These are phyloP conservation scores for Sciaenops ocellatus DNA, from an alignment of 2,797 vertebrate species.

Conservation along the genomic window DNA sequence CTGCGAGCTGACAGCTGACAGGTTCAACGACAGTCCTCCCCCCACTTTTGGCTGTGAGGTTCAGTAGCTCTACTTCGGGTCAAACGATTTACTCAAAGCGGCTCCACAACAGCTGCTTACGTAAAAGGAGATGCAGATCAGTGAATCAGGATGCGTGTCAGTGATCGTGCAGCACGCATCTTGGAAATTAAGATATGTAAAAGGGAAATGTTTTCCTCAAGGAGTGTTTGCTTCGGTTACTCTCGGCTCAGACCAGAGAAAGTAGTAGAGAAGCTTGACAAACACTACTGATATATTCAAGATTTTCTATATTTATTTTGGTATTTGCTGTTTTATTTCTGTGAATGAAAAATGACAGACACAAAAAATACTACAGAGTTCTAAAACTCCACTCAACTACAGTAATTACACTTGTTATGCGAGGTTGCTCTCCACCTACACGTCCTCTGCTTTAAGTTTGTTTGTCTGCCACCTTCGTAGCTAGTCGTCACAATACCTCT, in stretches of 20 bases:
- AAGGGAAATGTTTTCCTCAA: not conserved
- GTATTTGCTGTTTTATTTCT: conserved; percentile 2
- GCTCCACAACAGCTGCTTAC: not conserved
- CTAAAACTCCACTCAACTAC: not conserved
- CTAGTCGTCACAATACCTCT: conserved; percentile 23
- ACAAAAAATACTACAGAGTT: not conserved
- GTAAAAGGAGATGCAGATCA: not conserved
- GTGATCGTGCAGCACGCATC: not conserved
- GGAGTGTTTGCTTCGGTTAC: not conserved
- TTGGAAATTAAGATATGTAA: not conserved
- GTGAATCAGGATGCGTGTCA: not conserved
- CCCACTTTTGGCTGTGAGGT: not conserved
- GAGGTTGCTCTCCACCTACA: conserved; percentile 22
- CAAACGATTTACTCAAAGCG: not conserved
- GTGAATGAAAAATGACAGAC: not conserved
- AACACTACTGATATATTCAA: not conserved
- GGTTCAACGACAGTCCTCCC: no score
- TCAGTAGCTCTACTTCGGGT: not conserved
- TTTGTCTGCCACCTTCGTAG: conserved; percentile 26
- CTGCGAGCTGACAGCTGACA: not conserved
- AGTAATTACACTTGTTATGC: conserved; percentile 22
- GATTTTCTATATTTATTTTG: not conserved
- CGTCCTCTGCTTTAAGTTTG: conserved; percentile 20
- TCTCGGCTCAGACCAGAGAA: not conserved
- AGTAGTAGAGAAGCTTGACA: not conserved